phyloP scores from a whole-genome alignment of 1,140 invertebrate species.

The Zaprionus africanus region DNA sequence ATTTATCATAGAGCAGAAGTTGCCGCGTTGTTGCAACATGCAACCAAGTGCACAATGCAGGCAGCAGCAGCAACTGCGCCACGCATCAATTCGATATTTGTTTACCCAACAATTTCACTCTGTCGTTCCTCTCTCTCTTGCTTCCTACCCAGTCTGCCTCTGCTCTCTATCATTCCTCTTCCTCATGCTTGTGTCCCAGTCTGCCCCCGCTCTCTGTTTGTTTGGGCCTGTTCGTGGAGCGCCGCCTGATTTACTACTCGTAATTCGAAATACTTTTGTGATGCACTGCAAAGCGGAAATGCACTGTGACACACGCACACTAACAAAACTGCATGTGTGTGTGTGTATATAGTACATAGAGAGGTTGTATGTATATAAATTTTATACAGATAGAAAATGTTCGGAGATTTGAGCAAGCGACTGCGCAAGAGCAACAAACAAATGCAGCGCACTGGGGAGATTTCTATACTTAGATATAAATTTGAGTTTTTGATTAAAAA shows the following conservation, averaged over 20 bases:
- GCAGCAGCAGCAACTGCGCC: constrained; percentile 34
- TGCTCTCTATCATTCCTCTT: not conserved
- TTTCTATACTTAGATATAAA: constrained; percentile 23
- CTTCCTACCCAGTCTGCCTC: not conserved
- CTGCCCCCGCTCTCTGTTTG: constrained; percentile 21
- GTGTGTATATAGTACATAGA: not conserved
- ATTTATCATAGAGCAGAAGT: constrained; percentile 50
- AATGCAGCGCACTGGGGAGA: constrained; percentile 4
- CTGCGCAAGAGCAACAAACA: constrained; percentile 59
- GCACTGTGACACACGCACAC: constrained; percentile 40
- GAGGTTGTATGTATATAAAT: too few relatives aligned
- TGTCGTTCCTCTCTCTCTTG: not conserved
- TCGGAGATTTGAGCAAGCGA: constrained; percentile 47
- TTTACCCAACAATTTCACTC: constrained; percentile 68
- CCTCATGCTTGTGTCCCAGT: not conserved
- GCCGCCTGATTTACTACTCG: constrained; percentile 64
- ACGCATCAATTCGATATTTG: constrained; percentile 70
- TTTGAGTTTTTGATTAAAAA: not conserved
- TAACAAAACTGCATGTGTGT: constrained; percentile 15
- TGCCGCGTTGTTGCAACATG: constrained; percentile 23
- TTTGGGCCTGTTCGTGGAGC: constrained; percentile 15
- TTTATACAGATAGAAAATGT: constrained; percentile 18
- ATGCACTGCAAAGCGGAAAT: constrained; percentile 57
- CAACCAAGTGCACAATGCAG: constrained; percentile 38
- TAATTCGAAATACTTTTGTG: constrained; percentile 72